Evolutionary conservation across 2,888 invertebrate genomes (phyloP), one percentile per base, ranked within the genome.

Genomic region (Epicampocera succincta): DNA sequence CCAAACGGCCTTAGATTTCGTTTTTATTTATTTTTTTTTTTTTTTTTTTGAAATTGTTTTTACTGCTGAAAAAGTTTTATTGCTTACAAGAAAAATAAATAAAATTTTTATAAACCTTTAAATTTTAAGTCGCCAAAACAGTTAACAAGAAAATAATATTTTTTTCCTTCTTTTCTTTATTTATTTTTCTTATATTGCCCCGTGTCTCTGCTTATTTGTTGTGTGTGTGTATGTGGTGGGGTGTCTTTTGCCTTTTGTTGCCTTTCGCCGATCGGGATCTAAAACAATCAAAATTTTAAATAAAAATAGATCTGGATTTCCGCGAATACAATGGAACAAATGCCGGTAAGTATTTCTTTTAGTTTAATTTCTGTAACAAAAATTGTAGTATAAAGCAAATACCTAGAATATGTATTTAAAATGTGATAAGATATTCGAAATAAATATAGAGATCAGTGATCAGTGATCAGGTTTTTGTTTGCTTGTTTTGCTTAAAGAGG

Each of bases 241-340:
- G 29, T 54, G 8, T 54, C 21, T 4, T 12, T 65, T 33, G 54
- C 25, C 73, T 44, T 38, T 29, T 56, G 17, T 15, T 29, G 1
- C 25, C 13, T 21, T 63, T 9, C 25, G n/a, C 29, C n/a, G 25
- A 8, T 54, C 29, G 25, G 52, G 15, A 5, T 50, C 29, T 17
- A 42, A 33, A 19, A n/a, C 54, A 50, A 58, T 38, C 38, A 40
- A 93, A 29, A 61, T 69, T 46, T 9, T 25, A 56, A 71, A 46
- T n/a, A 15, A 13, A 33, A 54, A 80, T 93, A 96, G 96, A 93
- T 95, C 86, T 96, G 96, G 96, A 93, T 95, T 88, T 94, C 94
- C 86, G 93, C 93, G 86, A 93, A 93, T 90, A 93, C 93, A 58
- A 92, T 93, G 92, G 95, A 95, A 87, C 93, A 93, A 88, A 96